Conservation (phyloP, 2,888 invertebrate genomes). For the Pardosa pseudoannulata region DNA sequence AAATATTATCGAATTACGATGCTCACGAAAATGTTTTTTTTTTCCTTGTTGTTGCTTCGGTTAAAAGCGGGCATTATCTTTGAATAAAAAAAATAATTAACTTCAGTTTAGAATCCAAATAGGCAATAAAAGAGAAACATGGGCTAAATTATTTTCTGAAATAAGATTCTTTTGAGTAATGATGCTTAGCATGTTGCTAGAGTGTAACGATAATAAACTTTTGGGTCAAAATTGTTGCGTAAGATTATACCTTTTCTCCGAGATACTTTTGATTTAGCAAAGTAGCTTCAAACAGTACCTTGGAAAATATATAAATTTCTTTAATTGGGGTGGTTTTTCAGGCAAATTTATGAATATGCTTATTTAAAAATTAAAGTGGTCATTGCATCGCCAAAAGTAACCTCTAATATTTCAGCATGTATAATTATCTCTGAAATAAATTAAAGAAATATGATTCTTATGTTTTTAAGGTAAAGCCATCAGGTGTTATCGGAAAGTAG, state of each 20-base stretch:
- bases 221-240: not conserved
- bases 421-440: not conserved
- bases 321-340: not conserved
- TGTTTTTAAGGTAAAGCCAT: not conserved
- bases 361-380: not conserved
- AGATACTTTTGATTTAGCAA: not conserved
- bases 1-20: slow-evolving; percentile 13
- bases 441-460: not conserved
- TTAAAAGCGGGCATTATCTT: not conserved
- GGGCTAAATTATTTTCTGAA: slow-evolving; percentile 6
- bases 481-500: not conserved
- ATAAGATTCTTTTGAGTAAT: not conserved
- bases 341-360: not conserved
- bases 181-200: not conserved
- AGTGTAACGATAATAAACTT: not conserved
- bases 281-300: not conserved
- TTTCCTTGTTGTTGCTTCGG: not conserved
- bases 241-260: not conserved
- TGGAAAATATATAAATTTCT: not conserved
- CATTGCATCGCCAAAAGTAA: not conserved
- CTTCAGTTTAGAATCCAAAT: not conserved
- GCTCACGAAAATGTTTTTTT: not conserved
- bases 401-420: not conserved
- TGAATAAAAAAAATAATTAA: not conserved
- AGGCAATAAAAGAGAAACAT: slow-evolving; percentile 10